Conservation (phyloP, 2,113 vertebrate species). For the Anguilla rostrata region DNA sequence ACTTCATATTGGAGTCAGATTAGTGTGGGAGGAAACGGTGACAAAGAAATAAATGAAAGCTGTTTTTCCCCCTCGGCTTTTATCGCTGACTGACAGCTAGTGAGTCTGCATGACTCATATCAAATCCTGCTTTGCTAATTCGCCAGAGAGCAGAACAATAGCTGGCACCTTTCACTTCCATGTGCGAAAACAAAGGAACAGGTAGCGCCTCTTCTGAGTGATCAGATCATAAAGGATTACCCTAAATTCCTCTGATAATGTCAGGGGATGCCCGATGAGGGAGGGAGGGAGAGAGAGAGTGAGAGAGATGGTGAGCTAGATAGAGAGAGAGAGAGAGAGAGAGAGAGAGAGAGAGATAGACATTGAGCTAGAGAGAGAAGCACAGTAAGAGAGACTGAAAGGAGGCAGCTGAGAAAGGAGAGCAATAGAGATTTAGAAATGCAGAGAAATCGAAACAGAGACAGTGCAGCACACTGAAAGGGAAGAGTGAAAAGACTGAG, state of each 20-base stretch:
- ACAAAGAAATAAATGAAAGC: not conserved
- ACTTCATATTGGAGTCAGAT: not conserved
- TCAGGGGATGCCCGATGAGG: conserved; percentile 60
- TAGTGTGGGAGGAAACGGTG: not conserved
- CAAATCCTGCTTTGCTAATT: conserved; percentile 80
- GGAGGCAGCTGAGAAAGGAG: not conserved
- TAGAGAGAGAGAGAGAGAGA: not conserved
- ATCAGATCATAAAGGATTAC: conserved; percentile 81
- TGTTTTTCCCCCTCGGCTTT: not conserved
- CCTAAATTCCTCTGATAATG: conserved; percentile 73
- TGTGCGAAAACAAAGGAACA: conserved; percentile 56
- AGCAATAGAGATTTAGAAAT: not conserved
- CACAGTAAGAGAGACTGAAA: not conserved
- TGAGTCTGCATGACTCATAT: conserved; percentile 73
- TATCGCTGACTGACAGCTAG: conserved; percentile 46
- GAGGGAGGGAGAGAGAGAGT: not conserved
- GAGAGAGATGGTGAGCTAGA: not conserved
- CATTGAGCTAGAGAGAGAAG: not conserved
- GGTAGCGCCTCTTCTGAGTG: conserved; percentile 69
- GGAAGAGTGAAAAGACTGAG: too few species aligned
- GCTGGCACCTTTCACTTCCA: conserved; percentile 72
- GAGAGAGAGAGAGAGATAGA: not conserved
- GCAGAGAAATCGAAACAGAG: too few species aligned
- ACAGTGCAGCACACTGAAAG: too few species aligned
- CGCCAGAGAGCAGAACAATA: conserved; percentile 79